A percentile compares a stretch with the other conserved stretches of the same genome.
phyloP scores from a whole-genome alignment of 2,113 vertebrate genomes.

The Phaetusa simplex region DNA sequence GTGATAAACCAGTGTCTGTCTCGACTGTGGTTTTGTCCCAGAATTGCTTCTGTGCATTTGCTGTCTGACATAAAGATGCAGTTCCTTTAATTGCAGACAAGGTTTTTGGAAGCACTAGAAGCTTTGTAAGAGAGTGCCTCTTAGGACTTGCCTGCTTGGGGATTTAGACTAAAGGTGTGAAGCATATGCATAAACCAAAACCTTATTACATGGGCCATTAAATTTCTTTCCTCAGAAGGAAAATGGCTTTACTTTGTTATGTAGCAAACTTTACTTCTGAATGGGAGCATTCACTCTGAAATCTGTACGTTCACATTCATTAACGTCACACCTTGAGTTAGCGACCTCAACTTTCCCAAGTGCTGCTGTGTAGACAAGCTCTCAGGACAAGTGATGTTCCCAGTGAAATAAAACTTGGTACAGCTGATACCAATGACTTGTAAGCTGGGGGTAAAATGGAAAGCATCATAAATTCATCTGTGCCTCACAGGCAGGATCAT shows the following conservation, averaged over 20 bases:
- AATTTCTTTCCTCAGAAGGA: neutral
- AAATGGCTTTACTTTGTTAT: neutral
- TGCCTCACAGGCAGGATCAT: constrained; percentile 40
- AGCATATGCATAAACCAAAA: neutral
- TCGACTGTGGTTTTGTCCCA: neutral
- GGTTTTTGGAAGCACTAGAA: neutral
- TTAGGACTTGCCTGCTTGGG: neutral
- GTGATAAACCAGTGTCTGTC: neutral
- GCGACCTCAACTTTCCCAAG: neutral
- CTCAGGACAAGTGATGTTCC: neutral
- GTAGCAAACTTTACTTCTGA: neutral
- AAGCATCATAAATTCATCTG: constrained; percentile 33
- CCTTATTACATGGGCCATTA: neutral
- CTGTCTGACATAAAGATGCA: neutral
- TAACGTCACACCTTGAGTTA: neutral
- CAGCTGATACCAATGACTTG: constrained; percentile 12
- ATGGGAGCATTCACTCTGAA: neutral
- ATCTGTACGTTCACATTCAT: accelerated
- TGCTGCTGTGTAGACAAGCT: neutral
- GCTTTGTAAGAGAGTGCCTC: neutral
- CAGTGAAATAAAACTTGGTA: neutral
- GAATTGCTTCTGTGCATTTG: neutral
- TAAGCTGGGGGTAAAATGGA: constrained; percentile 33
- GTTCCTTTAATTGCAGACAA: neutral
- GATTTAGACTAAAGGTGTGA: neutral